phyloP scores from a whole-genome alignment of 2,888 invertebrate species.

The Chalcosyrphus nemorum region DNA sequence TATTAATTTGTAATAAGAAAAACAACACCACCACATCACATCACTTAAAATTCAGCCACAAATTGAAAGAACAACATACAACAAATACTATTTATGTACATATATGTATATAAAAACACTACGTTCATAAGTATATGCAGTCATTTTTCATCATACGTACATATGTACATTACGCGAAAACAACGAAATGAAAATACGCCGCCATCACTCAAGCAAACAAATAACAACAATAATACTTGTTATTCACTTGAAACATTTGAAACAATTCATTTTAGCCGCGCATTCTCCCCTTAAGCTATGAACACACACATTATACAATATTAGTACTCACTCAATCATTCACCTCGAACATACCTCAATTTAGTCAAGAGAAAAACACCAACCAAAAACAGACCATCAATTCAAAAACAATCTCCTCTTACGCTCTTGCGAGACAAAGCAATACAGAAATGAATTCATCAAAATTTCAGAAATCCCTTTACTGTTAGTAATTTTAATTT shows the following conservation, averaged over 20 bases:
- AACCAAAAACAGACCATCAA: background rate
- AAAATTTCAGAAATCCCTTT: conserved; percentile 24
- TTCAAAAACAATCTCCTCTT: conserved; percentile 15
- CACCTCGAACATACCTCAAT: conserved; percentile 24
- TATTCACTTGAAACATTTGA: conserved; percentile 25
- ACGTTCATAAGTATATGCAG: too few species aligned
- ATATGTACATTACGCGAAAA: background rate
- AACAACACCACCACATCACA: conserved; percentile 57
- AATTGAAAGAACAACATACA: background rate
- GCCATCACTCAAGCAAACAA: conserved; percentile 42
- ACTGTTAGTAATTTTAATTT: background rate
- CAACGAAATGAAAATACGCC: background rate
- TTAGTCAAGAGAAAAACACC: background rate
- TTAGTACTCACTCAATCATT: conserved; percentile 36
- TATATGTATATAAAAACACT: background rate
- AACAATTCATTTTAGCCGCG: conserved; percentile 21
- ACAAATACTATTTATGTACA: background rate
- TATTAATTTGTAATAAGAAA: background rate
- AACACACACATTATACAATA: background rate
- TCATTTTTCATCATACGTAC: background rate
- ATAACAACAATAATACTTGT: conserved; percentile 24
- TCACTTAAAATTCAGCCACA: conserved; percentile 2
- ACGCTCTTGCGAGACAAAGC: background rate
- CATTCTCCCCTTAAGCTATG: background rate
- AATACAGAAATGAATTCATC: conserved; percentile 16